phyloP scores from a whole-genome alignment of 1,140 invertebrate genomes.

The Globodera rostochiensis region DNA sequence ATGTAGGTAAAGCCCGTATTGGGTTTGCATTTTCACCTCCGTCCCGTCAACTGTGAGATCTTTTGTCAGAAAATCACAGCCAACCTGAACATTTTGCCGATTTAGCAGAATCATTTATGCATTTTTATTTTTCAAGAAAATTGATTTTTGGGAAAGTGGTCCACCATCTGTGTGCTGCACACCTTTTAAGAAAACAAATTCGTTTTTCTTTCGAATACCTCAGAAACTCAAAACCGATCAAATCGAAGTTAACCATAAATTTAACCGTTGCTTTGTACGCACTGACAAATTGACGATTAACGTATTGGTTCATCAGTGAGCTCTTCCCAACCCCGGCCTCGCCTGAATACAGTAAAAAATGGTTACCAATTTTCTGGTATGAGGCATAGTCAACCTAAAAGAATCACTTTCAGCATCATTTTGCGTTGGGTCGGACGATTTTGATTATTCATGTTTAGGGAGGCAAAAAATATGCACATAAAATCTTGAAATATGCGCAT shows the following conservation, averaged over 20 bases:
- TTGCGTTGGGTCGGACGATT: not conserved
- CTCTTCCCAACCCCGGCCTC: conserved; percentile 84
- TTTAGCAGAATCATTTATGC: too few species aligned
- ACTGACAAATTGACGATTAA: conserved; percentile 98
- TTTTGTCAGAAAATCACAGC: conserved; percentile 98
- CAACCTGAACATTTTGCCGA: conserved; percentile 69
- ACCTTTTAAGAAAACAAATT: too few species aligned
- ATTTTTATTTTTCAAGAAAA: too few species aligned
- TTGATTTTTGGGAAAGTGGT: too few species aligned
- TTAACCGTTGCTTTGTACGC: conserved; percentile 95
- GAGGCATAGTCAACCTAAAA: conserved; percentile 1
- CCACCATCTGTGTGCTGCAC: too few species aligned
- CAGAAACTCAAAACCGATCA: too few species aligned
- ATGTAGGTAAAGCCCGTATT: too few species aligned
- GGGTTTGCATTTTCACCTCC: conserved; percentile 78
- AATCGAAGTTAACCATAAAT: too few species aligned
- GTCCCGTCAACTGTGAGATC: conserved; percentile 98
- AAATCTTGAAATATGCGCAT: too few species aligned
- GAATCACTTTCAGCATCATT: conserved; percentile 17
- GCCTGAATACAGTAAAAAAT: conserved; percentile 41
- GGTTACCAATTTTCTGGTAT: not conserved
- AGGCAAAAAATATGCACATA: too few species aligned
- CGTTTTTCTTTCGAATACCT: too few species aligned
- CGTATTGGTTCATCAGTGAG: conserved; percentile 99
- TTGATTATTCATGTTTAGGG: too few species aligned